A percentile compares a stretch with the other conserved stretches of the same genome.
Evolutionary conservation across 2,113 vertebrate genomes (phyloP).

Genomic region (Pseudorasbora parva): DNA sequence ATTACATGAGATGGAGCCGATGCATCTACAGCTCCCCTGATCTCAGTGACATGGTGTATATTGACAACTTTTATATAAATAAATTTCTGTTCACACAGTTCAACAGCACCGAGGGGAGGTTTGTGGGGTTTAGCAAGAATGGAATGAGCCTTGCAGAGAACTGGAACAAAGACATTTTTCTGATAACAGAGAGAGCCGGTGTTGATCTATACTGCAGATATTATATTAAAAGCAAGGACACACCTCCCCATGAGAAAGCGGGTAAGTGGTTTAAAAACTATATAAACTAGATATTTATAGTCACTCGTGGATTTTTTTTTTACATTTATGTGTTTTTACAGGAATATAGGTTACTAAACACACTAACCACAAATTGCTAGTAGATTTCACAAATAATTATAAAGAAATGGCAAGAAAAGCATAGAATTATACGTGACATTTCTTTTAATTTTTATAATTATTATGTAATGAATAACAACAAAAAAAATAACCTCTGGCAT

Average conservation of each 20-base stretch:
- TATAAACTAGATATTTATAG: background rate
- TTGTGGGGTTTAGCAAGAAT: conserved; percentile 17
- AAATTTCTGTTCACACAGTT: conserved; percentile 12
- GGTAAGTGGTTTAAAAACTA: conserved; percentile 23
- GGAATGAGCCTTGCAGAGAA: background rate
- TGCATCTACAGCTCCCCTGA: conserved; percentile 18
- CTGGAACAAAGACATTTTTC: background rate
- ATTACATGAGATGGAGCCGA: rapidly evolving
- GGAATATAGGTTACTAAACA: no score
- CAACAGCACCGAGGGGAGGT: conserved; percentile 51
- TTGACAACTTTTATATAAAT: conserved; percentile 17
- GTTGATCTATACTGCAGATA: background rate
- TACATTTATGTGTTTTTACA: no score
- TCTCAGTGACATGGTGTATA: conserved; percentile 18
- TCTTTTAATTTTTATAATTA: no score
- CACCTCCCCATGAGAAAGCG: background rate
- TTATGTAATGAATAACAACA: no score
- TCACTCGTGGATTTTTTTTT: background rate
- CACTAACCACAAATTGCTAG: no score
- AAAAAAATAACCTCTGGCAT: no score
- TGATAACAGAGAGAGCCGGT: background rate
- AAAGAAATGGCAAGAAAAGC: no score
- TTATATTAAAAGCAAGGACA: conserved; percentile 23
- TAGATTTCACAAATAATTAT: no score
- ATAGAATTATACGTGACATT: no score